These are phyloP conservation scores for Oasisia sp. DNA, from an alignment of 2,888 invertebrate genomes.

Conservation along the genomic window DNA sequence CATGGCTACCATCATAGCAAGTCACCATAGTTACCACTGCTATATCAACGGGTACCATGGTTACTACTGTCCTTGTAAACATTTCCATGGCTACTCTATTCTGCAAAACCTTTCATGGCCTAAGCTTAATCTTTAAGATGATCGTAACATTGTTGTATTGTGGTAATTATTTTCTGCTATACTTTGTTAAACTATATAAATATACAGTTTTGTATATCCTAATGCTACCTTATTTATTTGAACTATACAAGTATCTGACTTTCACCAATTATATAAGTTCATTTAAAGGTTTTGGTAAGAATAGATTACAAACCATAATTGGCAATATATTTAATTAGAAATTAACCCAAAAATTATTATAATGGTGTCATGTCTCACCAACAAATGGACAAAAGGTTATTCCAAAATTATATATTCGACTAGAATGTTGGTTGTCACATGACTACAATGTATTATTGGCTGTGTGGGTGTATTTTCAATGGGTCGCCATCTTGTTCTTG, in stretches of 20 bases:
- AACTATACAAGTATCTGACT: background rate
- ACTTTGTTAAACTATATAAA: background rate
- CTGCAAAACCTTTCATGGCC: background rate
- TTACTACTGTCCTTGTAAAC: no score
- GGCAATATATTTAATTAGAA: background rate
- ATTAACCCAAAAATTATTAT: background rate
- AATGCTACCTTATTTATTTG: background rate
- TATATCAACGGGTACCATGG: no score
- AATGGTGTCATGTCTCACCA: background rate
- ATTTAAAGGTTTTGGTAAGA: background rate
- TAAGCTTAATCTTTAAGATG: background rate
- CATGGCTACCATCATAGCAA: background rate
- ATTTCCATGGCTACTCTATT: background rate
- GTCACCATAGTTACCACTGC: no score
- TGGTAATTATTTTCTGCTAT: background rate
- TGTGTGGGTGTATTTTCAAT: background rate
- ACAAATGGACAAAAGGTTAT: background rate
- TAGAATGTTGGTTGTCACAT: background rate
- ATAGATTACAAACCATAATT: background rate
- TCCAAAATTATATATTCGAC: background rate
- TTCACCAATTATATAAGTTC: background rate
- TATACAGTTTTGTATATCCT: background rate
- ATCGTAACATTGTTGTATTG: background rate
- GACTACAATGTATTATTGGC: background rate
- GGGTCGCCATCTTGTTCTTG: background rate